Base-by-base conservation (phyloP, 2,888 invertebrate species). In the Tetranychus piercei region DNA sequence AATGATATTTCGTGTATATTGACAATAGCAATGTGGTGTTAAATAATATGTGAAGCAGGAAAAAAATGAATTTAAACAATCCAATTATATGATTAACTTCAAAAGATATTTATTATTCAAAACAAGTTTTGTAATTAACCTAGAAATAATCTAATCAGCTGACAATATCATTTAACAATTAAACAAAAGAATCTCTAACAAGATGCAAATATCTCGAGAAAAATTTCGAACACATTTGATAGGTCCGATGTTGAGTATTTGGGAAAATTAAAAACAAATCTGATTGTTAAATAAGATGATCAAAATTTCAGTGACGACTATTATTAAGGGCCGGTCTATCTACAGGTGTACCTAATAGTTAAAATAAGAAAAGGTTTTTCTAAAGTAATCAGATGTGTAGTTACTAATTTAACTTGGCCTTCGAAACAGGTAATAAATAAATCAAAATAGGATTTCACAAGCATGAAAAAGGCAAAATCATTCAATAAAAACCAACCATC, bases 311-410 rank as follows among this genome's bases (percentile, higher is more conserved):
- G 34, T 34, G 34, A 34, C 34, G 34, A 34, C 34, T 4, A 34
- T 34, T 34, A 34, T 34, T 4, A 34, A 34, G 34, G 34, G 34
- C 34, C 34, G 34, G 34, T 4, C 34, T 34, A 34, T 1, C 34
- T 34, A 34, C 34, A 34, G 34, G 34, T 55, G 55, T 9, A 55
- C 2, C 55, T 7, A 6, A 55, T 55, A 55, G 15, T 15, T 15
- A 91, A 92, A 75, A 92, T 91, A 74, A 95, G 85, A 83, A 90
- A 91, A 77, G 95, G 85, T 82, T 94, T 92, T 82, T 91, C 89
- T 78, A 95, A 84, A 78, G 90, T 89, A 79, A 90, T 88, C 76
- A 94, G 86, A 81, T 91, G 92, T 77, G 92, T 93, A 79, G 55
- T 15, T 55, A 55, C 55, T 55, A 55, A 55, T 55, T 55, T 55